These are phyloP conservation scores for Centropristis striata DNA, from an alignment of 2,113 vertebrate species.

Conservation along the genomic window DNA sequence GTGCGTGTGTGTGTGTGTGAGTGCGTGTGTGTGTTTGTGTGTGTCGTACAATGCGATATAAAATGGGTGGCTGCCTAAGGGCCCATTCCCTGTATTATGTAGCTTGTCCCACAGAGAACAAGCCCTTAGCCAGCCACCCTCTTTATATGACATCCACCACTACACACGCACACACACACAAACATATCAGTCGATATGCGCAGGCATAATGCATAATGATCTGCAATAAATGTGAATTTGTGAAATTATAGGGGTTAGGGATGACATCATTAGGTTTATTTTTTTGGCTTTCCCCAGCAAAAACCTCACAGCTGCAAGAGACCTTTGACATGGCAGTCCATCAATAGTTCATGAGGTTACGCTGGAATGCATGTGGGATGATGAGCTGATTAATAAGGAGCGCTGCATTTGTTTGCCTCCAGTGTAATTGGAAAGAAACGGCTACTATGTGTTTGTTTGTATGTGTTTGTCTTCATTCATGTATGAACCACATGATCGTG, in stretches of 20 bases:
- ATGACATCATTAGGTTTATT: conserved; percentile 26
- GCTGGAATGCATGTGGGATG: conserved; percentile 31
- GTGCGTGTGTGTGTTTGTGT: conserved; percentile 32
- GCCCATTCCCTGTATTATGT: conserved; percentile 40
- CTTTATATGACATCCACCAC: conserved; percentile 41
- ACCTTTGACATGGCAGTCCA: conserved; percentile 33
- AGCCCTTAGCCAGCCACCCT: conserved; percentile 48
- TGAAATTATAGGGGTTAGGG: conserved; percentile 25
- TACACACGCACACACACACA: conserved; percentile 9
- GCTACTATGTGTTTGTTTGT: conserved; percentile 14
- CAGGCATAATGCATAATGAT: conserved; percentile 25
- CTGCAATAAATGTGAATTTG: conserved; percentile 51
- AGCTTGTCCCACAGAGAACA: conserved; percentile 42
- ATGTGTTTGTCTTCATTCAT: conserved; percentile 14
- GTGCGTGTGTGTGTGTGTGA: conserved; percentile 35
- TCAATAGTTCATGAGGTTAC: conserved; percentile 47
- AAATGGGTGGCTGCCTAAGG: conserved; percentile 67
- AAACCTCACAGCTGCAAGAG: conserved; percentile 24
- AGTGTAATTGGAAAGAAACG: conserved; percentile 9
- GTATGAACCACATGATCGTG: conserved; percentile 23
- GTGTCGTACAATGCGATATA: conserved; percentile 30
- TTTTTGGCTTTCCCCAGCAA: conserved; percentile 17
- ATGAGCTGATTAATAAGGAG: conserved; percentile 44
- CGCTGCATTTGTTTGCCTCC: conserved; percentile 33
- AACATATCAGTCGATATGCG: conserved; percentile 17